Conservation (phyloP, 2,113 vertebrate genomes). For the Hipposideros armiger region DNA sequence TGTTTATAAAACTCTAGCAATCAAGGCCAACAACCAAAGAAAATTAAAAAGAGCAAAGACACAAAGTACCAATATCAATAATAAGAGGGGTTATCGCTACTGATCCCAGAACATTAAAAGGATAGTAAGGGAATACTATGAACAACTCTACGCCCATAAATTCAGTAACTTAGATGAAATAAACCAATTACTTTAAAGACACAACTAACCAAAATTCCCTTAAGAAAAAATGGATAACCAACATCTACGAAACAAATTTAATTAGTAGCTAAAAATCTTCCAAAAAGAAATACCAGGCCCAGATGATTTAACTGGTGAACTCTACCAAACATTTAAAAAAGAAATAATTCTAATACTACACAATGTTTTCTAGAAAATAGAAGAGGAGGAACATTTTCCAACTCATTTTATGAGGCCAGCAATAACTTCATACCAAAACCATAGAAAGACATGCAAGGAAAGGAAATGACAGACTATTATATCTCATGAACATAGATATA, state of each 20-base stretch:
- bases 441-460: neutral
- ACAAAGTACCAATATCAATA: neutral
- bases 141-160: neutral
- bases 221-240: neutral
- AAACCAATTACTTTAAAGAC: neutral
- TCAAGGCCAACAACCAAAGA: neutral
- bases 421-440: neutral
- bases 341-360: neutral
- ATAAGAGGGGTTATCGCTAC: neutral
- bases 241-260: neutral
- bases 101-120: neutral
- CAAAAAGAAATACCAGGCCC: neutral
- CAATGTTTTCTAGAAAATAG: neutral
- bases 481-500: neutral
- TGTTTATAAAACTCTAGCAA: neutral
- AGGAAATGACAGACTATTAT: neutral
- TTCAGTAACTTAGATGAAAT: neutral
- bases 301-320: neutral
- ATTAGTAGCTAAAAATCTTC: neutral
- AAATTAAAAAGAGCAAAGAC: neutral
- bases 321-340: neutral
- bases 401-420: neutral
- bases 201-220: neutral
- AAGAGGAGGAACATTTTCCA: neutral
- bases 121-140: neutral